Evolutionary conservation across 2,888 invertebrate genomes (phyloP), one percentile per base, ranked within the genome.

Genomic region (Athripsodes cinereus): DNA sequence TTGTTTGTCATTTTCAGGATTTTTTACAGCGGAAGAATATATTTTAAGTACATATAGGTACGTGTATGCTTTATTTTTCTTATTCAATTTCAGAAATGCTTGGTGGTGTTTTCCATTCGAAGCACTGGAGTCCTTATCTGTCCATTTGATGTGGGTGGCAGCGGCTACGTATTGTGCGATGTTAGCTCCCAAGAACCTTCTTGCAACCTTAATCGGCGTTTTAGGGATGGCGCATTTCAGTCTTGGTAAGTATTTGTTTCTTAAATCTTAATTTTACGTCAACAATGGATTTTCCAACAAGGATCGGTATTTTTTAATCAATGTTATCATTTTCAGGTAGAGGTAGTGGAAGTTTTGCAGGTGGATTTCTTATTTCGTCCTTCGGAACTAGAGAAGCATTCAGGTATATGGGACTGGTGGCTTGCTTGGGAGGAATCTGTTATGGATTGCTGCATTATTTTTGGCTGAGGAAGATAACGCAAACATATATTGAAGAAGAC

Each of bases 71-170:
- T 44, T 31, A 54, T 26, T 26, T 57, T n/a, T 40, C 13, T 44
- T 31, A 54, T 26, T 26, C 53, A 59, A 47, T 57, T 52, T 19
- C 46, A 91, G 90, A 69, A 87, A 86, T 69, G 88, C 92, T 3
- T 92, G 90, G 90, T 90, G 90, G 90, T 90, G 90, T 68, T 90
- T 92, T 66, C 91, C 91, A 1, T 91, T 92, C 67, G 92, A 92
- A 74, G 90, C 90, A 0, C 84, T 92, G 82, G 92, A 92, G 72
- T 88, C 91, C 0, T 74, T 92, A 16, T 90, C 91, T 0, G 90
- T 90, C 21, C 91, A 92, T 68, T 74, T 94, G 64, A 90, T 93
- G 90, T 93, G 92, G 88, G 91, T 92, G 16, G 90, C 94, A 35
- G 92, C 92, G 1, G 90, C 92, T 5, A 91, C 92, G 0, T 92